Conservation (phyloP, 2,113 vertebrate species). For the Philantomba maxwellii region DNA sequence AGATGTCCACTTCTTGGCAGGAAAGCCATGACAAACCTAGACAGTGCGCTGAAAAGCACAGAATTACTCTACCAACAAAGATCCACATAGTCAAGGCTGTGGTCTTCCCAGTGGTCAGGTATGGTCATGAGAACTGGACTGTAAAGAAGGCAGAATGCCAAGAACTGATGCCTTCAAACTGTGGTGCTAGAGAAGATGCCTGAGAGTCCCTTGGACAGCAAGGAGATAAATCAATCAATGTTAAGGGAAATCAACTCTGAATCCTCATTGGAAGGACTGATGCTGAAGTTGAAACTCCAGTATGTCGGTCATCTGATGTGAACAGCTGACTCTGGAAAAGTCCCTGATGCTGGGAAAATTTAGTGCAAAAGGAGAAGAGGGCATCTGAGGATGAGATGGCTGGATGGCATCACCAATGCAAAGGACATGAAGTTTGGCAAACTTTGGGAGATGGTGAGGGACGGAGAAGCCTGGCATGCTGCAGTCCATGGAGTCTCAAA, state of each 20-base stretch:
- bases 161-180: background rate
- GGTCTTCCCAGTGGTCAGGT: background rate
- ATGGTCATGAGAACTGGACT: background rate
- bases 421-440: background rate
- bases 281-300: background rate
- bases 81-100: background rate
- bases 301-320: rapidly evolving
- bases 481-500: background rate
- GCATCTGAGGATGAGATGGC: background rate
- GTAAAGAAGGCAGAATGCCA: rapidly evolving
- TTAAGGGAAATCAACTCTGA: background rate
- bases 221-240: background rate
- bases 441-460: background rate
- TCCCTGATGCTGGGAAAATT: background rate
- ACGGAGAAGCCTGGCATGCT: background rate
- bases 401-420: background rate
- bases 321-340: background rate
- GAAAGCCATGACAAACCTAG: background rate
- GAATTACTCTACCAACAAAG: background rate
- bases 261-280: background rate
- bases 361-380: background rate
- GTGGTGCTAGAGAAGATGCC: background rate
- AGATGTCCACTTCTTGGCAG: background rate
- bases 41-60: background rate
- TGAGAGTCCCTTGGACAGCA: background rate